Base-by-base conservation (phyloP, 2,113 vertebrate genomes). In the Sapajus apella region DNA sequence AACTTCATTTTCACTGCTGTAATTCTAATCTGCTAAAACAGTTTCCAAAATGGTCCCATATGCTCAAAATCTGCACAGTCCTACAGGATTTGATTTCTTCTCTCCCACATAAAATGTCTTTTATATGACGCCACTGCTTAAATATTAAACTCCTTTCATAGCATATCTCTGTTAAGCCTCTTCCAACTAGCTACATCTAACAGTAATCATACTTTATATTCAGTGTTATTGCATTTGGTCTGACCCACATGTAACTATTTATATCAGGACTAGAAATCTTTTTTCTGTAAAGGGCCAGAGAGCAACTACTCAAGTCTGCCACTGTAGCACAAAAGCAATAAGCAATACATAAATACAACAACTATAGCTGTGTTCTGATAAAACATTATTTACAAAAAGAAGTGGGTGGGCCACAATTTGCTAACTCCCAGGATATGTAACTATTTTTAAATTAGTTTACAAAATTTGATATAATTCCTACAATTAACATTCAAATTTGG, bases 361-460 rank as follows among this genome's bases (percentile, higher is more conserved):
- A 86, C 21, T 2, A 40, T 4, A 32, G 80, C 30, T 88, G 2
- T 55, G 14, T 43, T 87, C n/a, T 13, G 37, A 61, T 77, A 88
- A 70, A 92, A 79, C 58, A 27, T 94, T 77, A 84, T 80, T 92
- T 89, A 85, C 21, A 93, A 95, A 89, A 94, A 52, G n/a, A 96
- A 50, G 27, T 82, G 43, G 5, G 14, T 47, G 4, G 37, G 17
- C 25, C 47, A 64, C 47, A 81, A 66, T 80, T 89, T 68, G 21
- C 47, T 87, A 66, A 75, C 23, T 94, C 47, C 35, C 81, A 35
- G 5, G 55, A 61, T 66, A 70, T 1, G 87, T 58, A 35, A 55
- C 40, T 16, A 83, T 30, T 75, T 45, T 86, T 50, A 5, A 96
- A 70, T 77, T 75, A 93, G 95, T 64, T 90, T 81, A 4, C 43